These are phyloP conservation scores for Lycia hirtaria DNA, from an alignment of 2,888 invertebrate genomes.

Conservation along the genomic window DNA sequence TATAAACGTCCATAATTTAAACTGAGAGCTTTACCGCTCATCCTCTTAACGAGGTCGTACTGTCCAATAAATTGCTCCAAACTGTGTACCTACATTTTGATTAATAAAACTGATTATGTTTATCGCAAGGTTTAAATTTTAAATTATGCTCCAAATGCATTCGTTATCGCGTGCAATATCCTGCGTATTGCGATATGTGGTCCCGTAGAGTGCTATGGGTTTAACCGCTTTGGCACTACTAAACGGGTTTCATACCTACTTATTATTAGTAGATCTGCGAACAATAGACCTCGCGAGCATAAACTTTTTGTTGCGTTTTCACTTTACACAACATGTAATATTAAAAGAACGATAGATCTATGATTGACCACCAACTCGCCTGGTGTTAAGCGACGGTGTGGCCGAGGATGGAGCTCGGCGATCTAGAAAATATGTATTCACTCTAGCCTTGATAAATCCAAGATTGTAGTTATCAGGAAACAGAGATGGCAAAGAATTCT, in stretches of 20 bases:
- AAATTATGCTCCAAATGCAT: slow-evolving; percentile 60
- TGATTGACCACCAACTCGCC: too few species aligned
- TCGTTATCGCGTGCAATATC: slow-evolving; percentile 49
- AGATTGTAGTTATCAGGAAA: too few species aligned
- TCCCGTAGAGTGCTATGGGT: slow-evolving; percentile 35
- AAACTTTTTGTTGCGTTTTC: too few species aligned
- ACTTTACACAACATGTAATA: too few species aligned
- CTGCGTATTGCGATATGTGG: slow-evolving; percentile 45
- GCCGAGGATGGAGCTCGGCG: too few species aligned
- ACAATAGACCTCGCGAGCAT: too few species aligned
- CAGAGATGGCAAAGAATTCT: too few species aligned
- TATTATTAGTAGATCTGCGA: too few species aligned
- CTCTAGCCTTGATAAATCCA: too few species aligned
- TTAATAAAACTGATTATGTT: slow-evolving; percentile 74
- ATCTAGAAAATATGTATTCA: too few species aligned
- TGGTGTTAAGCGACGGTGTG: too few species aligned
- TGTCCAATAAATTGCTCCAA: slow-evolving; percentile 74
- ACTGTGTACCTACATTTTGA: slow-evolving; percentile 66
- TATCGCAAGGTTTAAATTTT: slow-evolving; percentile 64
- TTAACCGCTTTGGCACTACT: slow-evolving; percentile 32
- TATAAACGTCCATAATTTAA: slow-evolving; percentile 67
- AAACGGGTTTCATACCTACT: not conserved
- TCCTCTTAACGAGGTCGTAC: slow-evolving; percentile 72
- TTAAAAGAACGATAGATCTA: too few species aligned
- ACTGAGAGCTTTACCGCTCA: slow-evolving; percentile 67